phyloP scores from a whole-genome alignment of 2,888 invertebrate genomes.

The Coelopa pilipes region DNA sequence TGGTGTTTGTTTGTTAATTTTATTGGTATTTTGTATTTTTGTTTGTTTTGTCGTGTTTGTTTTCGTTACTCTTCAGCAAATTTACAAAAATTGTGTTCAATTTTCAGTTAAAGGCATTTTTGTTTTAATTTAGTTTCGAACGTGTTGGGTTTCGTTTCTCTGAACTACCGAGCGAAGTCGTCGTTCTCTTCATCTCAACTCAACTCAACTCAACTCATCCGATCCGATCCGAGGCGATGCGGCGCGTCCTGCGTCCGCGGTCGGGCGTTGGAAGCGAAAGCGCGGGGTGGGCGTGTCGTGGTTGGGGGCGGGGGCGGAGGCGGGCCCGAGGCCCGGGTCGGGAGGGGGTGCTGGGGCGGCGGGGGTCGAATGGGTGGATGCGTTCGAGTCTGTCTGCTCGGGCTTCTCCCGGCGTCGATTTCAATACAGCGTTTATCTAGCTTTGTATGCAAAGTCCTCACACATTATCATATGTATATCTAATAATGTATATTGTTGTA shows the following conservation, averaged over 20 bases:
- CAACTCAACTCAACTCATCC: too few relatives aligned
- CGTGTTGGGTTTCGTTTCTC: conserved; percentile 2
- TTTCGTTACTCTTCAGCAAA: conserved; percentile 27
- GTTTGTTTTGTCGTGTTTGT: conserved; percentile 3
- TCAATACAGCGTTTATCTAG: neutral
- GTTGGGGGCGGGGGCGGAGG: neutral
- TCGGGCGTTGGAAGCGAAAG: too few relatives aligned
- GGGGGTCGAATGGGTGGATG: neutral
- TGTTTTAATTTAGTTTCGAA: conserved; percentile 17
- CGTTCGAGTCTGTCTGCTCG: too few relatives aligned
- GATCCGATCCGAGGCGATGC: neutral
- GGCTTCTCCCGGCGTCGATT: too few relatives aligned
- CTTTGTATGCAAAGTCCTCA: neutral
- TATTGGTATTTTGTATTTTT: conserved; percentile 1
- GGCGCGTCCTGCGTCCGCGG: neutral
- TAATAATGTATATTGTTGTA: neutral
- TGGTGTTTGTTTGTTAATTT: neutral
- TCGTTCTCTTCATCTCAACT: too few relatives aligned
- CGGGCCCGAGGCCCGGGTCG: neutral
- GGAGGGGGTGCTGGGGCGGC: neutral
- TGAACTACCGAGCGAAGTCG: too few relatives aligned
- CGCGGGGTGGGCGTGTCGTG: too few relatives aligned
- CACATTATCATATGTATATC: neutral
- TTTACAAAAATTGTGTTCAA: conserved; percentile 24
- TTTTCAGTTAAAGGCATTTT: conserved; percentile 25